Base-by-base conservation (phyloP, 2,888 invertebrate genomes). In the Ophion ventricosus region DNA sequence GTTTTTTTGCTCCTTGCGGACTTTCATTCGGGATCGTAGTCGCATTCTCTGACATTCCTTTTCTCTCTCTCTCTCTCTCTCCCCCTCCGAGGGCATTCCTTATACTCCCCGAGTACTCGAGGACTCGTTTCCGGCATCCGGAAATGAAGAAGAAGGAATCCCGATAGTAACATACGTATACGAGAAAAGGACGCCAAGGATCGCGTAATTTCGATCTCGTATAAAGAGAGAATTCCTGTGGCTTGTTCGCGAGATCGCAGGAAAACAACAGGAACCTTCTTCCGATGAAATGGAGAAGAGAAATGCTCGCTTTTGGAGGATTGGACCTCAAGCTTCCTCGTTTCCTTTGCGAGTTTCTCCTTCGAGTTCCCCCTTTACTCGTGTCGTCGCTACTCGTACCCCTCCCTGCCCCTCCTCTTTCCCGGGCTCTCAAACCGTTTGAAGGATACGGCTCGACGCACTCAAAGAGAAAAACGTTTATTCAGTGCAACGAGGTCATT, bases 401-500 rank as follows among this genome's bases (percentile, higher is more conserved):
- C 10, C 10, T 10, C 7, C 7, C 5, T 10, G 8, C 5, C 49
- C 4, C 49, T 3, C 14, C 17, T 17, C 17, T 14, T 40, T 11
- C 17, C 17, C 4, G 35, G 0, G 7, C 7, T 35, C 35, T 11
- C 49, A 49, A 49, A 14, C 49, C 49, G 49, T 49, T 49, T 17
- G 14, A 14, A 49, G 49, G 49, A 17, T 29, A 69, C 25, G 77
- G 73, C 69, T 73, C 69, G 26, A 80, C 69, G 77, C 69, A 77
- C 77, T 84, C 80, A 77, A 73, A 84, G 80, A 80, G 74, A 74
- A 80, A 74, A 80, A 49, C 49, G 67, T 77, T 67, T 80, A 77
- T 80, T 69, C 74, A 74, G 80, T 80, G 66, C 80, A 84, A 84
- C 81, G 78, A 81, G 77, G 77, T 73, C 61, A 84, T 73, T 84